Evolutionary conservation across 2,113 vertebrate species (phyloP).

Genomic region (Hemiscyllium ocellatum): DNA sequence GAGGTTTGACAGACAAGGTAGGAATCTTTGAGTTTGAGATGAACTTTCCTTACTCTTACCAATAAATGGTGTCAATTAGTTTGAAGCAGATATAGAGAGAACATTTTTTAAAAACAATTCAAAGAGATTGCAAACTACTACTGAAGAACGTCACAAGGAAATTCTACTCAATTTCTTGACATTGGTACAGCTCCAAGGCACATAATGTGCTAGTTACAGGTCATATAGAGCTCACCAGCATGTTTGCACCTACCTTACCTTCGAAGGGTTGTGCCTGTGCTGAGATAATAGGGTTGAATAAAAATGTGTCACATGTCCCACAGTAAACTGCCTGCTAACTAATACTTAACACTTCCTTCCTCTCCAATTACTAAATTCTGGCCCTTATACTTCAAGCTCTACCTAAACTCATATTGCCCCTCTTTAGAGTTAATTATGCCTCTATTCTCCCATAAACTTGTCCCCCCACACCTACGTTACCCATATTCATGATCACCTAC

Average conservation of each 20-base stretch:
- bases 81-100: not conserved
- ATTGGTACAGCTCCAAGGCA: not conserved
- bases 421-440: too few species aligned
- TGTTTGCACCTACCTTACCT: not conserved
- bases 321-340: not conserved
- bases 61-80: not conserved
- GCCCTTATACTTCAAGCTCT: too few species aligned
- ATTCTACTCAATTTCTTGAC: not conserved
- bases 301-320: not conserved
- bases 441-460: too few species aligned
- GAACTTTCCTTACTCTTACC: not conserved
- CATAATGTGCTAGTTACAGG: not conserved
- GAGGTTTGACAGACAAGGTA: not conserved
- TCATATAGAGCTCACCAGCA: not conserved
- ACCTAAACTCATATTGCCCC: too few species aligned
- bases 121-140: not conserved
- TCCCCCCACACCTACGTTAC: too few species aligned
- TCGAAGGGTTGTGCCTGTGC: not conserved
- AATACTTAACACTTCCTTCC: too few species aligned
- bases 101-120: not conserved
- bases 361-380: too few species aligned
- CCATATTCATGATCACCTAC: too few species aligned
- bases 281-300: not conserved
- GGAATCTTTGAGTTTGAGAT: not conserved
- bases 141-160: not conserved